Percentiles rank a stretch among this genome's conserved stretches.
Evolutionary conservation across 2,888 invertebrate genomes (phyloP).

Genomic region (Pterostichus niger): DNA sequence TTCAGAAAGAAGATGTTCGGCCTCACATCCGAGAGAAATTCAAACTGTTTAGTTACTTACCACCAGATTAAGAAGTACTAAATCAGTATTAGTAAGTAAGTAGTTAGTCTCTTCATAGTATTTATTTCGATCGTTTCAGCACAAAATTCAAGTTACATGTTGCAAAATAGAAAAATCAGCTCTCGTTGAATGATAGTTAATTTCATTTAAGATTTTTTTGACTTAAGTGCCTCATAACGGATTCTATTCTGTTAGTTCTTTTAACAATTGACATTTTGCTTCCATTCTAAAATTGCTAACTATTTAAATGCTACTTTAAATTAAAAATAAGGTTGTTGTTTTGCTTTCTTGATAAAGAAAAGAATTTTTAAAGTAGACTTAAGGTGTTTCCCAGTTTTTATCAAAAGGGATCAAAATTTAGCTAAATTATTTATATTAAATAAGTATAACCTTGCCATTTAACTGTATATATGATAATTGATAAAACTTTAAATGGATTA

Average conservation of each 20-base stretch:
- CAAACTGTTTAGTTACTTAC: conserved; percentile 92
- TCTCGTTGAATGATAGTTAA: conserved; percentile 17
- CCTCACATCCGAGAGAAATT: conserved; percentile 95
- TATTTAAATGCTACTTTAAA: conserved; percentile 41
- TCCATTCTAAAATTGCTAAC: conserved; percentile 50
- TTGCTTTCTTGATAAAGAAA: conserved; percentile 23
- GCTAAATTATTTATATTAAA: conserved; percentile 60
- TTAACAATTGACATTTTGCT: conserved; percentile 47
- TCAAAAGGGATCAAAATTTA: conserved; percentile 62
- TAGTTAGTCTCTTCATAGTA: conserved; percentile 55
- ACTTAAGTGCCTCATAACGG: conserved; percentile 65
- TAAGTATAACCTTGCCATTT: conserved; percentile 60
- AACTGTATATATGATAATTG: conserved; percentile 58
- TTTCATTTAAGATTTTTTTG: conserved; percentile 23
- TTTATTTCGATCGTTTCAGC: conserved; percentile 63
- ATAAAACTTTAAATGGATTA: conserved; percentile 41
- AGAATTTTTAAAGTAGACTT: conserved; percentile 42
- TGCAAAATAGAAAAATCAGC: conserved; percentile 39
- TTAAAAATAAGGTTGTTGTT: conserved; percentile 4
- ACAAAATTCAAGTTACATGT: conserved; percentile 53
- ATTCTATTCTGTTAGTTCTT: conserved; percentile 52
- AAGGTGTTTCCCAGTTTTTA: conserved; percentile 53
- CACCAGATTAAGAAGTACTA: conserved; percentile 84
- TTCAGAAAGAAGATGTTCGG: conserved; percentile 93
- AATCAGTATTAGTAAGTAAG: conserved; percentile 42